These are phyloP conservation scores for Nasonia oneida DNA, from an alignment of 2,888 invertebrate species.

Conservation along the genomic window DNA sequence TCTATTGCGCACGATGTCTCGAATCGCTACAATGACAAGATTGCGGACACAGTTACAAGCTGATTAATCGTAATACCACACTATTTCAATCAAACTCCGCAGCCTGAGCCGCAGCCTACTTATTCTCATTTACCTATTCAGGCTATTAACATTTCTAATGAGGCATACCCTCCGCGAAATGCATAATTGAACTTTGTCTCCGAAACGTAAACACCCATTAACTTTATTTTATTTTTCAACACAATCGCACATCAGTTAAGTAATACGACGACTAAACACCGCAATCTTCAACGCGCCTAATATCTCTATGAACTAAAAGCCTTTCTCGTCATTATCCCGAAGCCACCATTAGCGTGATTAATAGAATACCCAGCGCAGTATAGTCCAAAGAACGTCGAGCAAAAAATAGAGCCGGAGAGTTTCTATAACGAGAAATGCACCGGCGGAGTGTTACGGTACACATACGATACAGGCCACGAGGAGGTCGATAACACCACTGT, in stretches of 20 bases:
- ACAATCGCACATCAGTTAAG: neutral
- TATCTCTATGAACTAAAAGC: neutral
- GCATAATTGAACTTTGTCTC: neutral
- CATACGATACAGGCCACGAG: neutral
- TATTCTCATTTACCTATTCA: constrained; percentile 33
- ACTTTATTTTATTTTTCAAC: neutral
- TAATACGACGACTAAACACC: neutral
- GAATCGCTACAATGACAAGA: constrained; percentile 36
- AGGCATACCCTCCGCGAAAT: neutral
- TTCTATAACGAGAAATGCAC: neutral
- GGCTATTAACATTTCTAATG: constrained; percentile 46
- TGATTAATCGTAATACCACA: constrained; percentile 39
- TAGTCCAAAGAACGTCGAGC: no score
- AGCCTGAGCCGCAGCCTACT: neutral
- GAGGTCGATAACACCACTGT: constrained; percentile 1
- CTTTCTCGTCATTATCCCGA: neutral
- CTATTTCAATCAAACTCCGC: constrained; percentile 28
- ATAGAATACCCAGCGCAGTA: no score
- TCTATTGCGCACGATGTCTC: neutral
- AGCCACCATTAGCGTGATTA: neutral
- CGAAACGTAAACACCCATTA: neutral
- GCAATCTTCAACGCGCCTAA: neutral
- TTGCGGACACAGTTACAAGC: constrained; percentile 42
- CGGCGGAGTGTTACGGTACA: neutral
- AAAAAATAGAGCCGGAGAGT: neutral